Base-by-base conservation (phyloP, 2,113 vertebrate genomes). In the Etheostoma spectabile region DNA sequence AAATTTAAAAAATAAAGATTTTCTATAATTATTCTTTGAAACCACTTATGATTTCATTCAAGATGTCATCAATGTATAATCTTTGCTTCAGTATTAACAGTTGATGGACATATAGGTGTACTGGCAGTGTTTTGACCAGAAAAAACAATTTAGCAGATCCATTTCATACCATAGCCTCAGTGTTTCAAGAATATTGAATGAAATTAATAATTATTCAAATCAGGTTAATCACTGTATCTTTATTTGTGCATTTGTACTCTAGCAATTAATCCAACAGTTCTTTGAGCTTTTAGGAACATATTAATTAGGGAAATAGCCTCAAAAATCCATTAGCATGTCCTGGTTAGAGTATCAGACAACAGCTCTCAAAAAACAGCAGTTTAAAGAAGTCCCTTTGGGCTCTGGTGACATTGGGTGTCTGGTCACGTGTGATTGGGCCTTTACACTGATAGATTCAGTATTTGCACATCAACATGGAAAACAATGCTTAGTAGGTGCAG, bases 401-500 rank as follows among this genome's bases (percentile, higher is more conserved):
- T n/a, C 13, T 45, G 68, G n/a, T 18, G 51, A 30, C 15, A 27
- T 48, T 27, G 42, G 14, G 21, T 52, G 18, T 33, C 19, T 30
- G 48, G 13, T n/a, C 63, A 49, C 16, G 49, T 42, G 16, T 35
- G 35, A 10, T 6, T 33, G 13, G 67, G 48, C n/a, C 27, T 42
- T 53, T 24, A 21, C 22, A 2, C 19, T 3, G 3, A 79, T 38
- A 70, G 7, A 11, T 30, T 65, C 24, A 16, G 21, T 46, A 16
- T 69, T 61, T 33, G 45, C 15, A 62, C 53, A 33, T 52, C 49
- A 22, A 16, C 22, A 8, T 1, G 55, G 35, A 30, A 38, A 72
- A 86, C 77, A 84, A 78, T n/a, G 64, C 11, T 3, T 5, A 30
- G 6, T 5, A 24, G 8, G 30, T 46, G 33, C 38, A 63, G 53